Conservation (phyloP, 2,888 invertebrate genomes). For the Cyclophora punctaria region DNA sequence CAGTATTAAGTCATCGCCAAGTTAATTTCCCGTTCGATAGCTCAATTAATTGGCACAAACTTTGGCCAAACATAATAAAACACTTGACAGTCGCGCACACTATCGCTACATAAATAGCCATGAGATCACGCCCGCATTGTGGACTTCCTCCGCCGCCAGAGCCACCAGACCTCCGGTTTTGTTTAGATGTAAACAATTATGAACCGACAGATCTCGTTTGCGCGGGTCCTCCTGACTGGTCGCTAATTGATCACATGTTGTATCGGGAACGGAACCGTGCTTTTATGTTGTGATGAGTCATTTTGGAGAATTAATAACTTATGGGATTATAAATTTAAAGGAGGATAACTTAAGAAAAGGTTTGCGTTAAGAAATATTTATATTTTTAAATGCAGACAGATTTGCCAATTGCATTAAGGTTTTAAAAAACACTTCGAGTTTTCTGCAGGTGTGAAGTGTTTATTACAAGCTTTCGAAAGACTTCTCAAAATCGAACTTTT, state of each 20-base stretch:
- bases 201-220: slow-evolving; percentile 5
- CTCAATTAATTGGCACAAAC: too few relatives aligned
- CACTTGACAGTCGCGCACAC: neutral
- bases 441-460: too few relatives aligned
- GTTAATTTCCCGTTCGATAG: too few relatives aligned
- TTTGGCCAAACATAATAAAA: neutral
- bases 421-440: too few relatives aligned
- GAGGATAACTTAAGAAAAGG: too few relatives aligned
- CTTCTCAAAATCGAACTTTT: too few relatives aligned
- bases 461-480: too few relatives aligned
- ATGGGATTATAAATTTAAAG: too few relatives aligned
- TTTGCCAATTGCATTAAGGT: too few relatives aligned
- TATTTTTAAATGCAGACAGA: too few relatives aligned
- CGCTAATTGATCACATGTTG: slow-evolving; percentile 24
- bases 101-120: slow-evolving; percentile 25
- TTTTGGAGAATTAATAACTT: neutral
- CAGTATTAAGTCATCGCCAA: too few relatives aligned
- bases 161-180: slow-evolving; percentile 17
- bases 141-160: slow-evolving; percentile 13
- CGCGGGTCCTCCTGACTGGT: slow-evolving; percentile 14
- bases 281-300: slow-evolving; percentile 32
- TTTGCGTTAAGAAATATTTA: too few relatives aligned
- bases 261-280: slow-evolving; percentile 29
- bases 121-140: slow-evolving; percentile 26
- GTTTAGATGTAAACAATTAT: slow-evolving; percentile 7